Base-by-base conservation (phyloP, 2,797 vertebrate genomes). In the Coracias cyanogaster region DNA sequence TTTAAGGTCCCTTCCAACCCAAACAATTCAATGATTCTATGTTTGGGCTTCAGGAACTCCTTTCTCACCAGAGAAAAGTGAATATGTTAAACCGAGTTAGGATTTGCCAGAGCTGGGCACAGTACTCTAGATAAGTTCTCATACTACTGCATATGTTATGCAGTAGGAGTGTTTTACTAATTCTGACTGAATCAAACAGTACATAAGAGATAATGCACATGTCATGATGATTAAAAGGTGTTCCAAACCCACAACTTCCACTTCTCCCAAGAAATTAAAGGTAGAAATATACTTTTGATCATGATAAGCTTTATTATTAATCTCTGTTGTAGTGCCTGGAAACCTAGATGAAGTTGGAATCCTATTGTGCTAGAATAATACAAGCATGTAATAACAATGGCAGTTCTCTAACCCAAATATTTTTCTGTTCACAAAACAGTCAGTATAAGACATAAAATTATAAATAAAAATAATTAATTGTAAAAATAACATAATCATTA, bases 371-470 rank as follows among this genome's bases (percentile, higher is more conserved):
- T 66, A 12, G 1, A 48, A 52, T 64, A 14, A 85, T 52, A 18
- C 3, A 60, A 82, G 48, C 1, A 7, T 2, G 1, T 46, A 60
- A 62, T 5, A 62, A 5, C 12, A 76, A 31, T 14, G 15, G 2
- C 5, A 79, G 52, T 10, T 51, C 37, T 67, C 48, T 46, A 58
- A 51, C 19, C 28, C 16, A 65, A 71, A 89, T 29, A 18, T 58
- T 64, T 72, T 61, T 6, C 28, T 74, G 22, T 72, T 71, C 67
- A 64, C 25, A 61, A 33, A 85, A 13, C 28, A 74, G 6, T 43
- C n/a, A 46, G 7, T 26, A 17, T 25, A 22, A 26, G 2, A 45
- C 12, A 45, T 18, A 70, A 82, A 81, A 55, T 51, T 33, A n/a
- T 48, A 85, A 90, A 71, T 67, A 46, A 19, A 89, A 71, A 48